Conservation (phyloP, 2,888 invertebrate species). For the Melinaea marsaeus region DNA sequence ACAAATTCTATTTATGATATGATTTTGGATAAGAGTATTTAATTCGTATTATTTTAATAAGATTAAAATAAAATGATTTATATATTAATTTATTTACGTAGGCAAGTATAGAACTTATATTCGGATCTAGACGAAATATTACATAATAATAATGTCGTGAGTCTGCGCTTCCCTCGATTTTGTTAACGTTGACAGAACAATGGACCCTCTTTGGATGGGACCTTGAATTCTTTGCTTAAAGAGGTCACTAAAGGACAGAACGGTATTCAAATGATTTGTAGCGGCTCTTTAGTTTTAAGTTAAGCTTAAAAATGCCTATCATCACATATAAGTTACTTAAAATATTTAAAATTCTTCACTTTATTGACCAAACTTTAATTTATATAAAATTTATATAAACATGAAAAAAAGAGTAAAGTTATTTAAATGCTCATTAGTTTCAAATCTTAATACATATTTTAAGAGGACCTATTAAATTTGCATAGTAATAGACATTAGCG, state of each 20-base stretch:
- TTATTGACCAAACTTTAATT: too few relatives aligned
- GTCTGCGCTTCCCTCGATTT: conserved; percentile 17
- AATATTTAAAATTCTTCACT: neutral
- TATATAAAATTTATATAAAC: neutral
- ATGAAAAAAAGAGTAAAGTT: conserved; percentile 50
- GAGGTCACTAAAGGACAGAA: conserved; percentile 30
- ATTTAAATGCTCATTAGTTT: conserved; percentile 50
- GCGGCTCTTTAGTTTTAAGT: conserved; percentile 1
- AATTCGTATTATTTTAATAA: too few relatives aligned
- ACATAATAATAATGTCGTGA: conserved; percentile 5
- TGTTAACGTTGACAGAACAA: conserved; percentile 27
- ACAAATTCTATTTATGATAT: too few relatives aligned
- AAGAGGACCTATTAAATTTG: conserved; percentile 66
- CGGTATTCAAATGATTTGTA: conserved; percentile 21
- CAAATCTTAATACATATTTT: conserved; percentile 58
- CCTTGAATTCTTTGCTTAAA: conserved; percentile 42
- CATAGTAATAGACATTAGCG: conserved; percentile 62
- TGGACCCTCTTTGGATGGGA: conserved; percentile 41
- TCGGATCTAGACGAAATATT: conserved; percentile 12
- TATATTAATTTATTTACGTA: too few relatives aligned
- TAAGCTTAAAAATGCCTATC: neutral
- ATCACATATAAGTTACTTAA: neutral
- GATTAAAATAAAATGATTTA: too few relatives aligned
- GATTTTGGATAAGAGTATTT: too few relatives aligned
- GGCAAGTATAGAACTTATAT: too few relatives aligned